Conservation (phyloP, 37 sponge, comb jelly and placozoan species). For the Eunapius fragilis region DNA sequence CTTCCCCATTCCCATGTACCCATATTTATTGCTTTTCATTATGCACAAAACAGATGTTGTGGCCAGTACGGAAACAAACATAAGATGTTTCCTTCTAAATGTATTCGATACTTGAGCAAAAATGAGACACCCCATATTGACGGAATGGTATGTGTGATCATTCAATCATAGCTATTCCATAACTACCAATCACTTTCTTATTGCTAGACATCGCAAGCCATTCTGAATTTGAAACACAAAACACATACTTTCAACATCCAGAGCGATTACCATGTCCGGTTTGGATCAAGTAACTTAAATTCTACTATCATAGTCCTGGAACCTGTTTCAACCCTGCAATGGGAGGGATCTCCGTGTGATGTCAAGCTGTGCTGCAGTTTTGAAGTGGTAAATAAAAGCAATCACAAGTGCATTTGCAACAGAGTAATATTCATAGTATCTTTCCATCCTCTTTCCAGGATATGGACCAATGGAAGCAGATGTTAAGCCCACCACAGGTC, state of each 20-base stretch:
- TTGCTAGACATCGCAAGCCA: not conserved
- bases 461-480: slow-evolving; percentile 50
- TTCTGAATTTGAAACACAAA: not conserved
- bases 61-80: slow-evolving; percentile 61
- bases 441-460: slow-evolving; percentile 23
- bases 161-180: not conserved
- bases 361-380: slow-evolving; percentile 48
- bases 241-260: slow-evolving; percentile 23
- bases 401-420: too few relatives aligned
- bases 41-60: not conserved
- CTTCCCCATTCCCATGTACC: too few relatives aligned
- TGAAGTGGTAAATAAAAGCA: slow-evolving; percentile 43
- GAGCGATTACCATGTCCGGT: slow-evolving; percentile 41
- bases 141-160: slow-evolving; percentile 55
- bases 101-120: slow-evolving; percentile 52
- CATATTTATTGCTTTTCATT: too few relatives aligned
- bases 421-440: not conserved
- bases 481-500: slow-evolving; percentile 3
- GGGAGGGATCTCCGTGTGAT: not conserved
- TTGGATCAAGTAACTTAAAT: not conserved
- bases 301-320: slow-evolving; percentile 9
- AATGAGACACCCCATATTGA: slow-evolving; percentile 55
- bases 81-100: slow-evolving; percentile 47
- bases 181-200: not conserved
- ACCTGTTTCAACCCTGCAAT: slow-evolving; percentile 5